Evolutionary conservation across 2,797 vertebrate species (phyloP).

Genomic region (Syngnathus acus): DNA sequence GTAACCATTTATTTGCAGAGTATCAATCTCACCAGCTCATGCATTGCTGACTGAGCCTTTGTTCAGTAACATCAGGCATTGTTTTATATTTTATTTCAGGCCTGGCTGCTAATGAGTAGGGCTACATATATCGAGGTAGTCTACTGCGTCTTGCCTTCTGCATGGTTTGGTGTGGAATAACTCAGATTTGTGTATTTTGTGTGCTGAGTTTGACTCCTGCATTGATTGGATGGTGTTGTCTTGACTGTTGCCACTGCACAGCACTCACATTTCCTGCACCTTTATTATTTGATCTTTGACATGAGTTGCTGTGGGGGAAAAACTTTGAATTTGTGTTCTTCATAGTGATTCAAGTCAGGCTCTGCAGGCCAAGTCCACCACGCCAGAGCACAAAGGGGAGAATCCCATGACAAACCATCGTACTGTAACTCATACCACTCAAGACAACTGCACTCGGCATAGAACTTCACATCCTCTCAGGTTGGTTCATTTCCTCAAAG

Average conservation of each 20-base stretch:
- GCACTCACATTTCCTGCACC: neutral
- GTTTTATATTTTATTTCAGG: slow-evolving; percentile 41
- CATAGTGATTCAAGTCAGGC: neutral
- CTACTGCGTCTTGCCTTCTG: neutral
- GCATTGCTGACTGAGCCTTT: neutral
- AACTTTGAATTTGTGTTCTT: neutral
- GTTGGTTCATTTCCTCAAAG: neutral
- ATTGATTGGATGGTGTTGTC: neutral
- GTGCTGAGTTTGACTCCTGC: neutral
- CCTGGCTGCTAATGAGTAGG: slow-evolving; percentile 31
- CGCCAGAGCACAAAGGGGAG: neutral
- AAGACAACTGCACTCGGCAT: neutral
- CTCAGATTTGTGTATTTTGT: neutral
- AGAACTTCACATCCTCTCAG: neutral
- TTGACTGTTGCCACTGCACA: neutral
- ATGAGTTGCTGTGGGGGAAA: neutral
- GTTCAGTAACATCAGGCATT: neutral
- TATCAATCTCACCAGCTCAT: neutral
- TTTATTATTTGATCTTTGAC: neutral
- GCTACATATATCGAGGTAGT: slow-evolving; percentile 40
- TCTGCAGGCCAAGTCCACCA: neutral
- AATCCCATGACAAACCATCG: neutral
- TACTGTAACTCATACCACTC: neutral
- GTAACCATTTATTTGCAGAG: neutral
- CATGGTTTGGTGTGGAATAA: slow-evolving; percentile 4